Percentiles rank a stretch among this genome's conserved stretches.
Evolutionary conservation across 2,797 vertebrate genomes (phyloP).

Genomic region (Siniperca obscura): DNA sequence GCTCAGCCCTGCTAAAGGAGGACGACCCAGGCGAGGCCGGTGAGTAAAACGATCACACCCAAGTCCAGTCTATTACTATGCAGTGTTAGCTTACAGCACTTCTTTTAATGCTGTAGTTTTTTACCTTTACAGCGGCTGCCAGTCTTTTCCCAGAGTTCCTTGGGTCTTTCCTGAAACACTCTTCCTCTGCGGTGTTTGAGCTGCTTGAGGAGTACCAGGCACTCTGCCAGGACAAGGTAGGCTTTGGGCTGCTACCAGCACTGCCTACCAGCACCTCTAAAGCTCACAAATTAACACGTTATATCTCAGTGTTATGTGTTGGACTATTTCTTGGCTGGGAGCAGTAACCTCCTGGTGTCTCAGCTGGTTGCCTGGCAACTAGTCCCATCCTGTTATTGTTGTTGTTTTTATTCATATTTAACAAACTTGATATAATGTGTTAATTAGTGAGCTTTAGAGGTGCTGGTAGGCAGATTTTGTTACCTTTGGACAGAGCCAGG

Average conservation of each 20-base stretch:
- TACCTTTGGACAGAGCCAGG: too few species aligned
- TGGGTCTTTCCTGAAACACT: constrained; percentile 89
- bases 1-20: constrained; percentile 91
- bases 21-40: constrained; percentile 97
- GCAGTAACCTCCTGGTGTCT: too few species aligned
- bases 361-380: too few species aligned
- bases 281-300: not conserved
- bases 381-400: too few species aligned
- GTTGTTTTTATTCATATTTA: too few species aligned
- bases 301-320: too few species aligned
- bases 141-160: constrained; percentile 96
- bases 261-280: not conserved
- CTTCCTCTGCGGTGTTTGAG: constrained; percentile 93
- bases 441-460: too few species aligned
- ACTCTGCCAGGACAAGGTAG: constrained; percentile 88
- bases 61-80: not conserved
- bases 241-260: not conserved
- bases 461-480: too few species aligned
- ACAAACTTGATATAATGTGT: too few species aligned
- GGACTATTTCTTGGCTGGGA: too few species aligned
- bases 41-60: constrained; percentile 64
- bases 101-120: not conserved
- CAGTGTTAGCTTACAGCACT: rapidly evolving
- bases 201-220: constrained; percentile 93
- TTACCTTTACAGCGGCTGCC: constrained; percentile 86